Percentiles rank a stretch among this genome's conserved stretches.
Evolutionary conservation across 2,113 vertebrate genomes (phyloP).

Genomic region (Canis aureus): DNA sequence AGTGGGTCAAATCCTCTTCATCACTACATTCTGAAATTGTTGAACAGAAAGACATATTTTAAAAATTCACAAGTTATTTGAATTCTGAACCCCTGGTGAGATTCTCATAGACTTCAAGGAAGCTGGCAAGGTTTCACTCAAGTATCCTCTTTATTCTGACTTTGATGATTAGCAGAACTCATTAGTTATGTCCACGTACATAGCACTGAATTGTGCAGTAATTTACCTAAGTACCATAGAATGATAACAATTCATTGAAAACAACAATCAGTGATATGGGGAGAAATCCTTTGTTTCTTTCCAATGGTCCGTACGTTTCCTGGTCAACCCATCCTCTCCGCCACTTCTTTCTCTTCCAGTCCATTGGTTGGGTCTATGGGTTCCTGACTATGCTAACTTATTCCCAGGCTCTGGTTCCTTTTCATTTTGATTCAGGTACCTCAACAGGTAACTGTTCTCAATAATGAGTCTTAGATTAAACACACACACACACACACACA

Average conservation of each 20-base stretch:
- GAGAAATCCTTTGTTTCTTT: not conserved
- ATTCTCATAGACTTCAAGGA: not conserved
- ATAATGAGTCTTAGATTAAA: not conserved
- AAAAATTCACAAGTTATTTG: not conserved
- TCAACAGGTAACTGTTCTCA: not conserved
- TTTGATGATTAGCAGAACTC: not conserved
- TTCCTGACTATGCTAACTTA: too few species aligned
- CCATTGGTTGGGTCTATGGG: fast-evolving
- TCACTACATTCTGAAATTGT: not conserved
- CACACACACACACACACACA: not conserved
- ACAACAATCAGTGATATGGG: too few species aligned
- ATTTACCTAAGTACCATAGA: not conserved
- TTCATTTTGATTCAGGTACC: not conserved
- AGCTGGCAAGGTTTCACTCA: not conserved
- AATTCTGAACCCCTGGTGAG: not conserved
- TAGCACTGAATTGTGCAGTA: not conserved
- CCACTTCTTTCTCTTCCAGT: not conserved
- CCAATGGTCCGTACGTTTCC: too few species aligned
- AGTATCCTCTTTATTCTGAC: not conserved
- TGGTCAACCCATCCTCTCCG: not conserved
- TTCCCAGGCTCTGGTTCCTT: not conserved
- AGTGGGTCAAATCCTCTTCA: not conserved
- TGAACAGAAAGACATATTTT: not conserved
- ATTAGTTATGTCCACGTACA: not conserved
- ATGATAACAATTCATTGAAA: not conserved